Evolutionary conservation across 1,140 invertebrate genomes (phyloP).

Genomic region (Zaprionus nigranus): DNA sequence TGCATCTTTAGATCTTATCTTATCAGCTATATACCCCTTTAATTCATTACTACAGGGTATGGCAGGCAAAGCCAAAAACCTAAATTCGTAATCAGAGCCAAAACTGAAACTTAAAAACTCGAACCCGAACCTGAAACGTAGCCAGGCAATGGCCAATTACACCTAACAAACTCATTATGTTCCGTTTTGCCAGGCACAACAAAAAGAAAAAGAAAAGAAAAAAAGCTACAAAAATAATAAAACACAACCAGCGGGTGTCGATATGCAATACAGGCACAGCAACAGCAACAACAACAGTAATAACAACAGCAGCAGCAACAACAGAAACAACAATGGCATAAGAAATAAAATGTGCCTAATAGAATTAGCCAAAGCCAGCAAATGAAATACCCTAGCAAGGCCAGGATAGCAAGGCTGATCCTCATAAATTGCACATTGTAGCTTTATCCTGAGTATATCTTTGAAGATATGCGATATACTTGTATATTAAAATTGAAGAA

Average conservation of each 20-base stretch:
- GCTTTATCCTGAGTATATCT: too few relatives aligned
- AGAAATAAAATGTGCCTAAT: conserved; percentile 13
- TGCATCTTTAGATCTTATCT: too few relatives aligned
- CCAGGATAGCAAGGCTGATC: neutral
- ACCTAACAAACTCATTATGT: conserved; percentile 77
- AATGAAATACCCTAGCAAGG: conserved; percentile 1
- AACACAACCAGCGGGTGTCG: conserved; percentile 59
- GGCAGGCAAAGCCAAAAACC: neutral
- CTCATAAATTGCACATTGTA: too few relatives aligned
- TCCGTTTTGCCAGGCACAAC: conserved; percentile 44
- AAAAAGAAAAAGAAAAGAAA: conserved; percentile 1
- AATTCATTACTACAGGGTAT: neutral
- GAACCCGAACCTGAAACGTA: conserved; percentile 29
- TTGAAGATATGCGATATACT: too few relatives aligned
- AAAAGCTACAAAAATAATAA: neutral
- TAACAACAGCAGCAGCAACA: neutral
- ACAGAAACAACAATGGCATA: neutral
- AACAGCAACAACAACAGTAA: neutral
- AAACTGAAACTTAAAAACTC: conserved; percentile 20
- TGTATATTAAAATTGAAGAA: too few relatives aligned
- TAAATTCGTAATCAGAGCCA: neutral
- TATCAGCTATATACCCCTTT: too few relatives aligned
- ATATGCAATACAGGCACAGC: conserved; percentile 26
- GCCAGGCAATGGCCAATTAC: conserved; percentile 60
- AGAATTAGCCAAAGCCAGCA: neutral